A percentile compares a stretch with the other conserved stretches of the same genome.
phyloP scores from a whole-genome alignment of 2,113 vertebrate species.

The Passer montanus region DNA sequence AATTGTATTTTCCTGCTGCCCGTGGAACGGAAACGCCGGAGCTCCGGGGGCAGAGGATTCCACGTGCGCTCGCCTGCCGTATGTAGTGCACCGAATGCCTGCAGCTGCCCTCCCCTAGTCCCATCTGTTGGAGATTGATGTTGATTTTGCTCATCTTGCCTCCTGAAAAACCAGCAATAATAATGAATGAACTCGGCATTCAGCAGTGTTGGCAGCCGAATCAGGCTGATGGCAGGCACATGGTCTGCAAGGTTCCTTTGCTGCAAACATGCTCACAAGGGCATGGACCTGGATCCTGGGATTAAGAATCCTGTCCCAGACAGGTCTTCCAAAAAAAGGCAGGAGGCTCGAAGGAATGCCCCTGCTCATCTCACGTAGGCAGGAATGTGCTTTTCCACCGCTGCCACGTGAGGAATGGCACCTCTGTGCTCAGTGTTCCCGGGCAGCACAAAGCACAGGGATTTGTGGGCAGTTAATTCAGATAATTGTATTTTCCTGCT shows the following conservation, averaged over 20 bases:
- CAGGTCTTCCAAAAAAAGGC: not conserved
- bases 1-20: constrained; percentile 9
- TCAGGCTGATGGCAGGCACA: not conserved
- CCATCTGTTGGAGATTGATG: constrained; percentile 52
- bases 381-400: not conserved
- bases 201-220: not conserved
- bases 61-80: not conserved
- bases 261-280: not conserved
- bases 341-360: not conserved
- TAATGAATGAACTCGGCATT: constrained; percentile 18
- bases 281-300: not conserved
- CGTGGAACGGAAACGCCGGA: not conserved
- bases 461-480: constrained; percentile 11
- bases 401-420: not conserved
- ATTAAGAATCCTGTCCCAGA: too few species aligned
- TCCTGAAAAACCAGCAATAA: not conserved
- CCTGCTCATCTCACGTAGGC: not conserved
- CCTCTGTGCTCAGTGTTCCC: not conserved
- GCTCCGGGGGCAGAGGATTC: not conserved
- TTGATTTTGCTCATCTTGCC: constrained; percentile 16
- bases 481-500: constrained; percentile 4
- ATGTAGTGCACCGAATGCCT: constrained; percentile 1
- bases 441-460: not conserved
- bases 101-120: constrained; percentile 44
- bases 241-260: not conserved